A percentile compares a stretch with the other conserved stretches of the same genome.
These are phyloP conservation scores for Bombylius major DNA, from an alignment of 2,888 invertebrate species.

Conservation along the genomic window DNA sequence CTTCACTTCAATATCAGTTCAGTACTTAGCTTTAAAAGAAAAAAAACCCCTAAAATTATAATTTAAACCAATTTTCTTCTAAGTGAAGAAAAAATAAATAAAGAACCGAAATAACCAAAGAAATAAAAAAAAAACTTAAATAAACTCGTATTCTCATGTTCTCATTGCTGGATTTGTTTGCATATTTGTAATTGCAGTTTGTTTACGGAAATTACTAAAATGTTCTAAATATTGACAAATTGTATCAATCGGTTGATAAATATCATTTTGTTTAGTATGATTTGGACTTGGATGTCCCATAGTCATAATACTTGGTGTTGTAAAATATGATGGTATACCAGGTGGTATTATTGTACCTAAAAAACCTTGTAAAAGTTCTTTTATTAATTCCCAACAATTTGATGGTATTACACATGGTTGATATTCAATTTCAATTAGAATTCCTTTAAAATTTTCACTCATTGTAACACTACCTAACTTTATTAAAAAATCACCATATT, in stretches of 20 bases:
- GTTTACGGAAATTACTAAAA: slow-evolving; percentile 77
- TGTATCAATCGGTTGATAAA: slow-evolving; percentile 83
- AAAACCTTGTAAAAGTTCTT: slow-evolving; percentile 85
- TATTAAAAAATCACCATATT: slow-evolving; percentile 83
- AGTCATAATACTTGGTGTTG: slow-evolving; percentile 29
- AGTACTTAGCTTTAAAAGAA: no score
- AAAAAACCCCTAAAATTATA: no score
- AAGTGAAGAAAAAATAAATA: no score
- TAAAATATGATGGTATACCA: slow-evolving; percentile 53
- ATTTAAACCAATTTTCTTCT: no score
- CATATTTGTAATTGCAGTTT: slow-evolving; percentile 36
- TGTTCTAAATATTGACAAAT: slow-evolving; percentile 91
- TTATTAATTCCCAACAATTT: slow-evolving; percentile 81
- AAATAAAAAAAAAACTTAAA: no score
- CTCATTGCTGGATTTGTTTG: slow-evolving; percentile 1
- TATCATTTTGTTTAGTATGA: slow-evolving; percentile 57
- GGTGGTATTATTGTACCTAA: slow-evolving; percentile 64
- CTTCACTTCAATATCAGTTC: no score
- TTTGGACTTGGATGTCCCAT: slow-evolving; percentile 30
- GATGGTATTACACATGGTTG: slow-evolving; percentile 78
- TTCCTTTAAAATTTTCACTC: slow-evolving; percentile 86
- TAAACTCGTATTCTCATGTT: no score
- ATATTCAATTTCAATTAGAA: slow-evolving; percentile 88
- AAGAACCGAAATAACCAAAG: no score
- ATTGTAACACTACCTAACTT: slow-evolving; percentile 88